Evolutionary conservation across 1,140 invertebrate species (phyloP).

Genomic region (Myzus persicae): DNA sequence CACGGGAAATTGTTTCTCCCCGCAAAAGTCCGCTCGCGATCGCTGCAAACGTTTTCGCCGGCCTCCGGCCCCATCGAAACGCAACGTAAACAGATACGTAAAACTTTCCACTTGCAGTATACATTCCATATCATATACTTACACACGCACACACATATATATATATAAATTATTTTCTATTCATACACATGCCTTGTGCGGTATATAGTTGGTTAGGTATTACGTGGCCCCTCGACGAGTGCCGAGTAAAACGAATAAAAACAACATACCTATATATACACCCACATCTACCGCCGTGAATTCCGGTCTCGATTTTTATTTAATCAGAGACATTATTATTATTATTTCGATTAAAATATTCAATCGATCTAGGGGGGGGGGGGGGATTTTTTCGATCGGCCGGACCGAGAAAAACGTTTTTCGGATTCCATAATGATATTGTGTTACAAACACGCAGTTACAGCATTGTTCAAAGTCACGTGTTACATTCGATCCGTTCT

Average conservation of each 20-base stretch:
- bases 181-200: not conserved
- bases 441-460: not conserved
- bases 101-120: not conserved
- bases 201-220: not conserved
- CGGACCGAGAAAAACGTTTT: not conserved
- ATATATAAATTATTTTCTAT: not conserved
- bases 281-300: not conserved
- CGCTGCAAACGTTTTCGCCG: not conserved
- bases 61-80: not conserved
- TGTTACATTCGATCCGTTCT: not conserved
- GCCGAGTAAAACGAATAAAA: not conserved
- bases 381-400: not conserved
- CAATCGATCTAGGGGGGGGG: not conserved
- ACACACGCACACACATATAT: no score
- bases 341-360: slow-evolving; percentile 11
- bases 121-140: no score
- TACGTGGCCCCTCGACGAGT: not conserved
- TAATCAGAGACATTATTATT: not conserved
- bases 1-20: slow-evolving; percentile 2
- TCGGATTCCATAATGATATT: not conserved
- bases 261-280: not conserved
- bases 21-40: not conserved
- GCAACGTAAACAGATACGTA: not conserved
- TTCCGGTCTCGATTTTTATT: not conserved
- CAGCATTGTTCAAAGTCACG: not conserved